Percentiles rank a stretch among this genome's conserved stretches.
These are phyloP conservation scores for Pyxicephalus adspersus DNA, from an alignment of 2,113 vertebrate species.

Conservation along the genomic window DNA sequence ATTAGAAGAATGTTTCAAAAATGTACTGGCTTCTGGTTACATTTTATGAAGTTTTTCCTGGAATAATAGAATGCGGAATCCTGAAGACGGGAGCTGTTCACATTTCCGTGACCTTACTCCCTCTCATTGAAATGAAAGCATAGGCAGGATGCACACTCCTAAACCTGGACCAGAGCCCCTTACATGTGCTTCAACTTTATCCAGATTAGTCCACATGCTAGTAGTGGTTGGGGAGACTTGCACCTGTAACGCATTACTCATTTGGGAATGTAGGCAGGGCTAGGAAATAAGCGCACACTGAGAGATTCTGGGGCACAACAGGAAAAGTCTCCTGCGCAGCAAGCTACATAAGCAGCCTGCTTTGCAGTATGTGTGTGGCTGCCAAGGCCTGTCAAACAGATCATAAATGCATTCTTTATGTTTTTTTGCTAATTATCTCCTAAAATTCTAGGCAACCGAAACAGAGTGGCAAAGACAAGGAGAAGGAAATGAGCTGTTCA, in stretches of 20 bases:
- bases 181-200: background rate
- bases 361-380: constrained; percentile 33
- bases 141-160: background rate
- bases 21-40: background rate
- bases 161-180: background rate
- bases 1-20: constrained; percentile 21
- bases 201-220: background rate
- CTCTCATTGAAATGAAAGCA: background rate
- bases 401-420: constrained; percentile 39
- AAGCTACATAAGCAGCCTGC: background rate
- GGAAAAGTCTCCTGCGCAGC: constrained; percentile 39
- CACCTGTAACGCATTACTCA: constrained; percentile 36
- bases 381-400: constrained; percentile 43
- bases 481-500: constrained; percentile 47
- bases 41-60: background rate
- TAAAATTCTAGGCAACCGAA: constrained; percentile 13
- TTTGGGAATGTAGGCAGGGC: constrained; percentile 2
- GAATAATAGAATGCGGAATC: background rate
- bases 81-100: background rate
- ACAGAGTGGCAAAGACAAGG: constrained; percentile 22
- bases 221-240: constrained; percentile 4
- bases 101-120: background rate
- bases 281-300: constrained; percentile 3
- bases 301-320: constrained; percentile 34
- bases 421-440: constrained; percentile 47